A percentile compares a stretch with the other conserved stretches of the same genome.
Conservation (phyloP, 1,140 invertebrate genomes). For the Apis mellifera region DNA sequence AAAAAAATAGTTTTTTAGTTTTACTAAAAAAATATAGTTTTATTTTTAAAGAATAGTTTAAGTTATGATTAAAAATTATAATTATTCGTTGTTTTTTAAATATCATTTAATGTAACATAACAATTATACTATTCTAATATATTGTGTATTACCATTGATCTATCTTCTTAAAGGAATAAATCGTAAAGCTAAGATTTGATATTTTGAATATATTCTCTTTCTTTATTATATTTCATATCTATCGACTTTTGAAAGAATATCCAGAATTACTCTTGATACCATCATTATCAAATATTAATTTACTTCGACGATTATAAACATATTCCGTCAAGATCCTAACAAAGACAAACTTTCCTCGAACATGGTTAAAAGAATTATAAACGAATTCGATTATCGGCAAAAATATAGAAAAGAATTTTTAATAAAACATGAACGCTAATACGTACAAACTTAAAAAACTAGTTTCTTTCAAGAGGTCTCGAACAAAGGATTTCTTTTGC, state of each 20-base stretch:
- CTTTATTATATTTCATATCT: too few species aligned
- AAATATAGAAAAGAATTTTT: background rate
- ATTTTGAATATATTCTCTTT: too few species aligned
- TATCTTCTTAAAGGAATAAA: too few species aligned
- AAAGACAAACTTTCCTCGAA: background rate
- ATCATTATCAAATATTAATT: background rate
- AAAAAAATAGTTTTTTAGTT: too few species aligned
- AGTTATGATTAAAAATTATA: too few species aligned
- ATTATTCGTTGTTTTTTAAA: too few species aligned
- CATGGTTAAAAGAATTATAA: background rate
- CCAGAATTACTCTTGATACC: background rate
- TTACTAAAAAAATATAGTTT: too few species aligned
- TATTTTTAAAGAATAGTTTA: too few species aligned
- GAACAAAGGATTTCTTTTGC: background rate
- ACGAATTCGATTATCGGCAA: slow-evolving; percentile 1
- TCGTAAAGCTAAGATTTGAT: too few species aligned
- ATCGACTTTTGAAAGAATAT: background rate
- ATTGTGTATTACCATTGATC: too few species aligned
- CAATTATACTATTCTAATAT: too few species aligned
- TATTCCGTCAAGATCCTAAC: background rate
- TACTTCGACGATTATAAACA: background rate
- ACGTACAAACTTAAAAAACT: background rate
- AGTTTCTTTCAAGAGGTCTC: background rate
- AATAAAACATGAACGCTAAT: slow-evolving; percentile 18
- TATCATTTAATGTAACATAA: too few species aligned